Conservation (phyloP, 2,113 vertebrate species). For the Alosa alosa region DNA sequence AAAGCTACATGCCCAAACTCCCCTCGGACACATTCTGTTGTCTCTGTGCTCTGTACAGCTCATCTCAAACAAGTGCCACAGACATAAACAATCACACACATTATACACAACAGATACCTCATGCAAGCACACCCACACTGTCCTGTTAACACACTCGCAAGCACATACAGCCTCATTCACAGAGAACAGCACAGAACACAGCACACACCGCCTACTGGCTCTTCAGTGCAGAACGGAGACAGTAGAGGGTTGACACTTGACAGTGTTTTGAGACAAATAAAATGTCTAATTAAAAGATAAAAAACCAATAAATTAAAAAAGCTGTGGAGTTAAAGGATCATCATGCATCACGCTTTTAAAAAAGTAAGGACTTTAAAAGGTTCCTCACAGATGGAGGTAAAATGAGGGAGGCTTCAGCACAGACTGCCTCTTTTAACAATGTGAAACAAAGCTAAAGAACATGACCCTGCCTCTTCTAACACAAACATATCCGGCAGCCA, state of each 20-base stretch:
- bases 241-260: neutral
- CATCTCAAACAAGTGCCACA: neutral
- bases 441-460: neutral
- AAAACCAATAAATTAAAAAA: neutral
- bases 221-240: neutral
- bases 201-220: neutral
- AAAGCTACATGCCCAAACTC: constrained; percentile 49
- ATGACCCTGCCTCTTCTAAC: neutral
- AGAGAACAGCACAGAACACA: neutral
- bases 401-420: neutral
- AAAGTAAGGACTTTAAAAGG: neutral
- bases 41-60: neutral
- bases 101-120: neutral
- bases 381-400: constrained; percentile 42
- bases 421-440: neutral
- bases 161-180: neutral
- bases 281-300: neutral
- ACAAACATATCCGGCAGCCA: neutral
- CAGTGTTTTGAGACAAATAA: constrained; percentile 1
- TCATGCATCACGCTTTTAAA: constrained; percentile 9
- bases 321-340: neutral
- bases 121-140: neutral
- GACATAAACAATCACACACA: neutral
- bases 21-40: neutral
- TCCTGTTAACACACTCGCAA: neutral